These are phyloP conservation scores for Phrixothrix hirtus DNA, from an alignment of 2,888 invertebrate genomes.

Conservation along the genomic window DNA sequence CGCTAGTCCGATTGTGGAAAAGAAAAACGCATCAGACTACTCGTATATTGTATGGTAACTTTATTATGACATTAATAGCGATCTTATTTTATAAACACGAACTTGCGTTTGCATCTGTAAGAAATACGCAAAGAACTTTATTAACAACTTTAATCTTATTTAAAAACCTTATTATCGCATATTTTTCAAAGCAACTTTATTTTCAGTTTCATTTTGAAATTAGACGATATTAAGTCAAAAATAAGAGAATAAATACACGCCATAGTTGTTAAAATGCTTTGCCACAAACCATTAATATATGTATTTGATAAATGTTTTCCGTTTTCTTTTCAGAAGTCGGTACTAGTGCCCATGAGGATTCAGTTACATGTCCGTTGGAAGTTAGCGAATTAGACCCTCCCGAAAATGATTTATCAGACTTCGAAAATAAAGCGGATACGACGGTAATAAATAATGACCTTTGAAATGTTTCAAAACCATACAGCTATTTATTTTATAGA, in stretches of 20 bases:
- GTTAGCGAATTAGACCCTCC: constrained; percentile 62
- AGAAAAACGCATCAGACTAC: no score
- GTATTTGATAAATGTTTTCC: neutral
- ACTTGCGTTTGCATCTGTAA: no score
- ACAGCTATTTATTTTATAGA: constrained; percentile 31
- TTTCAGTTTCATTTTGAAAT: no score
- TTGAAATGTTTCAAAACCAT: no score
- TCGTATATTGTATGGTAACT: no score
- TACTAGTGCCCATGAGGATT: constrained; percentile 62
- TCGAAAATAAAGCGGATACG: constrained; percentile 48
- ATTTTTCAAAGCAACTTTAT: constrained; percentile 2
- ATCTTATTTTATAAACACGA: no score
- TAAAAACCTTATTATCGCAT: neutral
- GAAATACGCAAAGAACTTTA: no score
- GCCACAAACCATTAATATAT: neutral
- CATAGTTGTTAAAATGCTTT: no score
- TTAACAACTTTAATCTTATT: neutral
- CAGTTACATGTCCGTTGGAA: constrained; percentile 58
- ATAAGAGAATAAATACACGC: no score
- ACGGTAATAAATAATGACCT: constrained; percentile 6
- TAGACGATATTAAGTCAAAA: no score
- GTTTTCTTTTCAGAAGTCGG: constrained; percentile 52
- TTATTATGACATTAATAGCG: no score
- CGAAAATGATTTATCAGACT: constrained; percentile 58
- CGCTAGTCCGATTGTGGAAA: no score